Percentiles rank a stretch among this genome's conserved stretches.
Evolutionary conservation across 2,797 vertebrate genomes (phyloP).

Genomic region (Sebastes trivittatus): DNA sequence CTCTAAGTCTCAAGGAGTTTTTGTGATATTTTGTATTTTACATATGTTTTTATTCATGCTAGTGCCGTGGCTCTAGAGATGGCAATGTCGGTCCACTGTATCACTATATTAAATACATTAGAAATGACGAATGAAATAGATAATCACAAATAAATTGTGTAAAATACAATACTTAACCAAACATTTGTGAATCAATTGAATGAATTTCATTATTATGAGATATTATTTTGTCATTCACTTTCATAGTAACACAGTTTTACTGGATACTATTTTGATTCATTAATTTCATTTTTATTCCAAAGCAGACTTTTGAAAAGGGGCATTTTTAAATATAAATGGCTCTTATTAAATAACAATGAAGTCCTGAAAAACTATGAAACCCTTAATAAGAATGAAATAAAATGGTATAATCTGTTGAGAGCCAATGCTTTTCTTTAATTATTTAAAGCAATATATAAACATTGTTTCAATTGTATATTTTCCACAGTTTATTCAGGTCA

Average conservation of each 20-base stretch:
- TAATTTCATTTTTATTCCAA: neutral
- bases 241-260: neutral
- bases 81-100: neutral
- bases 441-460: neutral
- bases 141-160: neutral
- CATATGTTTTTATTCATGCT: neutral
- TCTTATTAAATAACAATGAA: neutral
- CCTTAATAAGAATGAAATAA: neutral
- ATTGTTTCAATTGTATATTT: neutral
- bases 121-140: neutral
- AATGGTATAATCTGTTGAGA: neutral
- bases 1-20: neutral
- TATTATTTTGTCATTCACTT: neutral
- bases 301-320: neutral
- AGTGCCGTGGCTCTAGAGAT: neutral
- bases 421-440: neutral
- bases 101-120: neutral
- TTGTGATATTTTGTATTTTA: neutral
- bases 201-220: neutral
- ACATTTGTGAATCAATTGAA: neutral
- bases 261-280: neutral
- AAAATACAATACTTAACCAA: neutral
- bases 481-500: neutral
- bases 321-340: neutral
- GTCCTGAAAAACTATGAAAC: neutral